Evolutionary conservation across 2,888 invertebrate species (phyloP), one percentile per base, ranked within the genome.

Genomic region (Tortricodes alternella): DNA sequence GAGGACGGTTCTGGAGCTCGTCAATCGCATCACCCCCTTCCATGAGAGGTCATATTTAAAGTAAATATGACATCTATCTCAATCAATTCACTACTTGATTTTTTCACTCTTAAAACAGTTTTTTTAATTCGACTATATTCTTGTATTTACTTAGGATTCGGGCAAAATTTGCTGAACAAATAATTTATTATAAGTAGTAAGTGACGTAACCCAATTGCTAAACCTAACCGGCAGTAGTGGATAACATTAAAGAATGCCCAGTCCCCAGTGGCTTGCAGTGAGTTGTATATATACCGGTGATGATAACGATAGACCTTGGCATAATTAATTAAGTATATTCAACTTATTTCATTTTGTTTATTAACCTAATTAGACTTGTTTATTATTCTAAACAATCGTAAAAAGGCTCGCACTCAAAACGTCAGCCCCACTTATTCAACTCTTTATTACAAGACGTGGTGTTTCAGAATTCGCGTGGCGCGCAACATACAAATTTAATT

Each of bases 401-500:
- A 29, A 16, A 27, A 16, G 8, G n/a, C n/a, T 2, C 15, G 18
- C 29, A 27, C 29, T 29, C 29, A 27, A 27, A 29, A 16, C 44
- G 15, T 18, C 16, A 44, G 8, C 21, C 32, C 21, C 23, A 53
- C 23, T 41, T 55, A 48, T 55, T 55, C 16, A 6, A 38, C 35
- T 53, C 24, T 52, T 61, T 56, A 60, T 56, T 52, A 56, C 57
- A 60, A 60, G 53, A 61, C 59, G 59, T 55, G 53, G 53, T 53
- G 52, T 46, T 67, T 62, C 46, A 60, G 59, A 49, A 76, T 74
- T 73, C 74, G 50, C 48, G 56, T 58, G 60, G 69, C 73, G 73
- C 70, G 68, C 68, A 61, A 60, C 64, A 67, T 77, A 83, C 82
- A 83, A 88, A 85, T 85, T 83, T 74, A 77, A 82, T 78, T 74